Base-by-base conservation (phyloP, 2,113 vertebrate species). In the Benthochromis sp. region DNA sequence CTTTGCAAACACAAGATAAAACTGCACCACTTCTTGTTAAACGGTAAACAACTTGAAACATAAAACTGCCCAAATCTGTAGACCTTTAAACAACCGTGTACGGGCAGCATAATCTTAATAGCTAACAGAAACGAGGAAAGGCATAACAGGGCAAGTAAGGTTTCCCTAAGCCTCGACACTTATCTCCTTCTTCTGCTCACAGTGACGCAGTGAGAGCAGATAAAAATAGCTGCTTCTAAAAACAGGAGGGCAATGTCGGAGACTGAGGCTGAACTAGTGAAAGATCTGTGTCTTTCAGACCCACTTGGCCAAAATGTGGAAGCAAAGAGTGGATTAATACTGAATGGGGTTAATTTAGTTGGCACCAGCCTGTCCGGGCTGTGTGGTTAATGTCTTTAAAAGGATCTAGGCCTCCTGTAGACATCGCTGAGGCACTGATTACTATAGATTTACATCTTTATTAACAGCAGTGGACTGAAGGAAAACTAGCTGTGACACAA, bases 201-300 rank as follows among this genome's bases (percentile, higher is more conserved):
- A n/a, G 90, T 94, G 93, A 93, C 87, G 92, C 92, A 94, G 92
- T 52, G 84, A 59, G 76, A 86, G 88, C 2, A 11, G 88, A 93
- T 85, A 88, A 81, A 95, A 95, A 94, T 94, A 95, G 93, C 90
- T 85, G 81, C 83, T 91, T 81, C 93, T 92, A 94, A 92, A 93
- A 93, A 92, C 53, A 87, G 91, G 90, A 91, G 81, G 52, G 61
- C 69, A 78, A 63, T 17, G 86, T 85, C 82, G 5, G 88, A 86
- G 86, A 84, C 91, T 57, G 38, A 81, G 83, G 83, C 88, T 84
- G 66, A 92, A 90, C 89, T 55, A 76, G 82, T 69, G 78, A 84
- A 83, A 85, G 43, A 83, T 71, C 21, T 38, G 19, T 38, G 9
- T 45, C n/a, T 34, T 71, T 61, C 24, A 83, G 27, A 38, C 24